A percentile compares a stretch with the other conserved stretches of the same genome.
These are phyloP conservation scores for Drosophila lacteicornis DNA, from an alignment of 1,140 invertebrate genomes.

Conservation along the genomic window DNA sequence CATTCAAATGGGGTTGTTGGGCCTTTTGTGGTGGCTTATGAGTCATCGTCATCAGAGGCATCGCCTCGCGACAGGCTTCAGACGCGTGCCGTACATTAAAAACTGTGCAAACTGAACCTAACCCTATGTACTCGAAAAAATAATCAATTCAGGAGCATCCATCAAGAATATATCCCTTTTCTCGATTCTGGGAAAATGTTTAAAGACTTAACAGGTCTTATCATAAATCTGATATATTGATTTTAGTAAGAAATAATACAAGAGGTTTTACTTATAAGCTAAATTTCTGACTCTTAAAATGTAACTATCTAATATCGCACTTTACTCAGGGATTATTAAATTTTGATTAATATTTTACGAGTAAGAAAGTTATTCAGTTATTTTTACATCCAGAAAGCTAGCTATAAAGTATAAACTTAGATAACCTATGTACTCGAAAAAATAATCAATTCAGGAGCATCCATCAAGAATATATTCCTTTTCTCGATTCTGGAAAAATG, in stretches of 20 bases:
- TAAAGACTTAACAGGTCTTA: background rate
- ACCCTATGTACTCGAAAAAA: slow-evolving; percentile 20
- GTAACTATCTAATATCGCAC: background rate
- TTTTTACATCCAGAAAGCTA: too few relatives aligned
- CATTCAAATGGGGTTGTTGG: slow-evolving; percentile 46
- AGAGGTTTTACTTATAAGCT: background rate
- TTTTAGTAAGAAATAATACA: background rate
- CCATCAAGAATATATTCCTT: background rate
- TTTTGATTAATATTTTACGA: background rate
- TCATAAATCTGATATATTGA: background rate
- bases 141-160: too few relatives aligned
- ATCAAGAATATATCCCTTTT: background rate
- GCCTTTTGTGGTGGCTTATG: slow-evolving; percentile 51
- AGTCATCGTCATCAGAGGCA: slow-evolving; percentile 54
- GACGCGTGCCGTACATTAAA: slow-evolving; percentile 53
- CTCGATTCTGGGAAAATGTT: background rate
- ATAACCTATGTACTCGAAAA: background rate
- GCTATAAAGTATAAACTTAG: too few relatives aligned
- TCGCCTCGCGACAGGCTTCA: slow-evolving; percentile 30
- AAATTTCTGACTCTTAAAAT: background rate
- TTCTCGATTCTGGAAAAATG: background rate
- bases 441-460: background rate
- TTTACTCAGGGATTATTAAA: background rate
- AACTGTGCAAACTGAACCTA: slow-evolving; percentile 23
- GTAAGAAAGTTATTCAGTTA: background rate